These are phyloP conservation scores for Drosophila novamexicana DNA, from an alignment of 1,140 invertebrate genomes.

Conservation along the genomic window DNA sequence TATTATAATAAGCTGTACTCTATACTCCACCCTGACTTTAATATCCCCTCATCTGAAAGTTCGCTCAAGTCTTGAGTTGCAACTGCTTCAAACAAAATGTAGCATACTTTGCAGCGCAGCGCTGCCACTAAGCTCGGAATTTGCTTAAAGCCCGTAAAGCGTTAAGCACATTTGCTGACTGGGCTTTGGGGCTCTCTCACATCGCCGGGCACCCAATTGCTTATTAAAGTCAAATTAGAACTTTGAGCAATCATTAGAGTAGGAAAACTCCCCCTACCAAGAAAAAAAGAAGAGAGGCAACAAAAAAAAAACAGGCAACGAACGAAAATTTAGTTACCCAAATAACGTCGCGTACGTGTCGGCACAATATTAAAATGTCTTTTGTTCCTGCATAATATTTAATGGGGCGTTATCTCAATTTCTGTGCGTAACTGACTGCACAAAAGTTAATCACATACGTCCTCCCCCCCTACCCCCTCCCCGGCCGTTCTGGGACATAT, in stretches of 20 bases:
- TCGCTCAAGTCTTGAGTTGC: not conserved
- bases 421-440: constrained; percentile 73
- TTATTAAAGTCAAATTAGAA: constrained; percentile 72
- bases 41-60: not conserved
- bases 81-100: constrained; percentile 1
- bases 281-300: not conserved
- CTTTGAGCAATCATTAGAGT: constrained; percentile 55
- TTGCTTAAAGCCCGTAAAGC: constrained; percentile 9
- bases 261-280: constrained; percentile 1
- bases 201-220: constrained; percentile 58
- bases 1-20: too few species aligned
- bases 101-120: constrained; percentile 29
- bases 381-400: constrained; percentile 74
- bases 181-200: constrained; percentile 16
- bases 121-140: not conserved
- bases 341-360: constrained; percentile 33
- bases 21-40: not conserved
- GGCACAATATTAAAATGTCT: constrained; percentile 65
- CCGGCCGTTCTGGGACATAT: too few species aligned
- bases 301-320: not conserved
- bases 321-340: constrained; percentile 21
- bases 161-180: not conserved
- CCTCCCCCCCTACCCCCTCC: not conserved
- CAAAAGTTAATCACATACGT: constrained; percentile 73
- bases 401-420: constrained; percentile 75